Base-by-base conservation (phyloP, 2,888 invertebrate genomes). In the Tenthredo amoena region DNA sequence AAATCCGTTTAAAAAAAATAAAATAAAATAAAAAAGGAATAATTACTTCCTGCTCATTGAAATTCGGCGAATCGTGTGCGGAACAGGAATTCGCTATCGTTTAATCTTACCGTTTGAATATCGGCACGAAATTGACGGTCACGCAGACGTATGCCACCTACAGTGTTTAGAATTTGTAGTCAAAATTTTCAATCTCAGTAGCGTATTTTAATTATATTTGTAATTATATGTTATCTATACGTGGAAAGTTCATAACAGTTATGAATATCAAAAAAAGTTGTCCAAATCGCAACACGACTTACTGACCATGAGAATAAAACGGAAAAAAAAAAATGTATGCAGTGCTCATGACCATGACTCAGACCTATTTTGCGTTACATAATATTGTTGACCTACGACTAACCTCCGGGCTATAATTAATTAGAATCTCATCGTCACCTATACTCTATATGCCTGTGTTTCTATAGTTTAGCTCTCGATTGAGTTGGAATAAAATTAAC, bases 281-380 rank as follows among this genome's bases (percentile, higher is more conserved):
- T 26, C 26, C 26, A 21, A 7, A 62, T 62, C 26, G 62, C 62
- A 62, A 9, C 26, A 10, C 26, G 62, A 10, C 3, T 3, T 26
- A 10, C 10, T 62, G 62, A 26, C 10, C 26, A 12, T 10, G 26
- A 26, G 31, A 18, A 37, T 65, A 10, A 37, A 71, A 37, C 18
- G 9, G 26, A 34, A 37, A 71, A 31, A 31, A 10, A 71, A 71
- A n/a, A 71, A 10, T 26, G 21, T 43, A 2, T 43, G 26, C 72
- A 43, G 21, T 21, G 3, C n/a, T 21, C 40, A 18, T 21, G 40
- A 43, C 72, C 72, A 2, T 72, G 40, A 72, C 10, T 43, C 72
- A 40, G 72, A 26, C 68, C 40, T 72, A 40, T 72, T 43, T 72
- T 43, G 12, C 40, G 43, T 72, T 72, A 72, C 72, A 72, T 72